Evolutionary conservation across 2,888 invertebrate species (phyloP), one percentile per base, ranked within the genome.

Genomic region (Drosophila mimica): DNA sequence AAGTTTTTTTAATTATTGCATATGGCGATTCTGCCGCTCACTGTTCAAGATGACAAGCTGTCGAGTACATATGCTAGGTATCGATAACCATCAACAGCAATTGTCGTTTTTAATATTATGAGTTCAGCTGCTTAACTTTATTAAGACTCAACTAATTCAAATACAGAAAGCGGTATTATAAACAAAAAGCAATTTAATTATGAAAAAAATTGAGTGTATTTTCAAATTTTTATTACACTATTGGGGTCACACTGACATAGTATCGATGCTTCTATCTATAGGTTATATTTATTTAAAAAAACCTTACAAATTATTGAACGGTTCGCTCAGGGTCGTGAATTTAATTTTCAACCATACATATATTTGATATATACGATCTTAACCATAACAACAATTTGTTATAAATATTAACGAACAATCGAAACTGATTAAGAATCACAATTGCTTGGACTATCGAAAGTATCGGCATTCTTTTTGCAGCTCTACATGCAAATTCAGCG

Each of bases 401-500:
- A 46, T 20, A 25, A 25, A 4, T 15, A 25, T 8, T 46, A 8
- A 25, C 8, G 8, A 46, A 8, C 8, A 20, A 57, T 57, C 57
- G 40, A 43, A 11, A 43, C 4, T 20, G 20, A 9, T 15, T 4
- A 15, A 15, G 46, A 46, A 46, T 8, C 4, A 31, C 13, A n/a
- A 56, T 56, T 1, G 3, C 3, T 7, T 31, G 9, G 15, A 11
- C 43, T 54, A 59, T 76, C 78, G 73, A 77, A 73, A 61, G 31
- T 65, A 68, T 68, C 52, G 68, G 46, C 53, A 68, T 62, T 9
- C 20, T 33, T 60, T 63, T 78, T 74, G 64, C 76, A 76, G 76
- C 76, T 43, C 78, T 78, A 65, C 64, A 56, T 3, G 54, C 68
- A 78, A 66, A 28, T 62, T 75, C 59, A 61, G 25, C 76, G 53